Evolutionary conservation across 2,888 invertebrate genomes (phyloP).

Genomic region (Xestia xanthographa): DNA sequence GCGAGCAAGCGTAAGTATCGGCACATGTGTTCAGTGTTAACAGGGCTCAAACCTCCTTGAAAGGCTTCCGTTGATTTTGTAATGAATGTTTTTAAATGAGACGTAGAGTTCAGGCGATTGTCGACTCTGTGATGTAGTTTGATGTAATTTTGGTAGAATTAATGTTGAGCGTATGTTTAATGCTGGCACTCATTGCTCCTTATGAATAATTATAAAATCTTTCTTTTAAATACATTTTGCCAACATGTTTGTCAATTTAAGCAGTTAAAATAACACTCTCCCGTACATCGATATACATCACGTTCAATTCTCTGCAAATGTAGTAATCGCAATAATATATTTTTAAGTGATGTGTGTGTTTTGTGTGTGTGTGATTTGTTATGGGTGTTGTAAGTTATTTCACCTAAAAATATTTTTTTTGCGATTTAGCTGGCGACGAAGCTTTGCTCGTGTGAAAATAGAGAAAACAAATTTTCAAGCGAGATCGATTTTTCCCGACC

Average conservation of each 20-base stretch:
- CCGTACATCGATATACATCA: too few species aligned
- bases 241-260: background rate
- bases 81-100: slow-evolving; percentile 19
- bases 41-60: slow-evolving; percentile 13
- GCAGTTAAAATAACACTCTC: background rate
- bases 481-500: too few species aligned
- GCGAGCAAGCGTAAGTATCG: slow-evolving; percentile 33
- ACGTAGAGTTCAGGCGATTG: background rate
- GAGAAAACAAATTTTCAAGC: too few species aligned
- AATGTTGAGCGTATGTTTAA: background rate
- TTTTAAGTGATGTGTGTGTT: too few species aligned
- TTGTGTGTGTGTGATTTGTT: too few species aligned
- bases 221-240: background rate
- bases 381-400: too few species aligned
- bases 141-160: background rate
- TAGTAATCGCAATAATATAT: too few species aligned
- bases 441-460: too few species aligned
- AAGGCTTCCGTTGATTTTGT: slow-evolving; percentile 36
- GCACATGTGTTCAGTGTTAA: slow-evolving; percentile 26
- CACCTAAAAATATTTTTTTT: too few species aligned
- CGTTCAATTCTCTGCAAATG: too few species aligned
- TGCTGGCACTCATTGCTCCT: background rate
- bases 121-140: background rate
- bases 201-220: background rate
- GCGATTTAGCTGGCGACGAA: too few species aligned